Evolutionary conservation across 2,888 invertebrate species (phyloP).

Genomic region (Platycheirus albimanus): DNA sequence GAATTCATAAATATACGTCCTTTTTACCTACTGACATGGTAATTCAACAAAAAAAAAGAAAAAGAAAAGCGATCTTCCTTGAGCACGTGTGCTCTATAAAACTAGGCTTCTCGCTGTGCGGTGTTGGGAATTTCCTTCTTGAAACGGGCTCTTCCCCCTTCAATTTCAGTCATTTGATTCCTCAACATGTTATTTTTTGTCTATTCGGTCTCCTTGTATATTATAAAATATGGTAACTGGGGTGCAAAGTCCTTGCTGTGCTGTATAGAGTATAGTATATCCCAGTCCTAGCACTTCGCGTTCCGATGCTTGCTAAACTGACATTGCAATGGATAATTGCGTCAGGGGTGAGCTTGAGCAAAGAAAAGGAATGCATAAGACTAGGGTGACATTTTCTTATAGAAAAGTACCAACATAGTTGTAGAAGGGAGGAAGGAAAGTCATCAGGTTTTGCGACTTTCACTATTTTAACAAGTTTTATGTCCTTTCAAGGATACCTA

Average conservation of each 20-base stretch:
- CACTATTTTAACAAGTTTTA: slow-evolving; percentile 69
- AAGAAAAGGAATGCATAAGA: slow-evolving; percentile 21
- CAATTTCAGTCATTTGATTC: slow-evolving; percentile 4
- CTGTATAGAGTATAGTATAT: neutral
- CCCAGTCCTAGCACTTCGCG: neutral
- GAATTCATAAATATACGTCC: slow-evolving; percentile 27
- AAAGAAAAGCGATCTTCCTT: slow-evolving; percentile 61
- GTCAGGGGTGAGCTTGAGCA: slow-evolving; percentile 56
- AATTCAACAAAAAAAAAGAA: slow-evolving; percentile 60
- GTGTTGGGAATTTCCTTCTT: slow-evolving; percentile 49
- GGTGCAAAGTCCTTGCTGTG: slow-evolving; percentile 22
- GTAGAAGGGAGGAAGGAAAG: slow-evolving; percentile 2
- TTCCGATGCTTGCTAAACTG: slow-evolving; percentile 53
- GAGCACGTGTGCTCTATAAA: slow-evolving; percentile 74
- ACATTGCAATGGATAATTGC: slow-evolving; percentile 69
- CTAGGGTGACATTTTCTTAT: slow-evolving; percentile 51
- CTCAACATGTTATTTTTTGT: slow-evolving; percentile 27
- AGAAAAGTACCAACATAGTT: too few relatives aligned
- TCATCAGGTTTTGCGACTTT: slow-evolving; percentile 70
- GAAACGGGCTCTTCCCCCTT: slow-evolving; percentile 28
- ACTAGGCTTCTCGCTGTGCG: slow-evolving; percentile 62
- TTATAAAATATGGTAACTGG: slow-evolving; percentile 19
- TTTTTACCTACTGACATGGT: slow-evolving; percentile 51
- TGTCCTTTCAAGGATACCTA: slow-evolving; percentile 33
- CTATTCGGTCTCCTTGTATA: slow-evolving; percentile 24